Base-by-base conservation (phyloP, 2,888 invertebrate genomes). In the Lathronympha strigana region DNA sequence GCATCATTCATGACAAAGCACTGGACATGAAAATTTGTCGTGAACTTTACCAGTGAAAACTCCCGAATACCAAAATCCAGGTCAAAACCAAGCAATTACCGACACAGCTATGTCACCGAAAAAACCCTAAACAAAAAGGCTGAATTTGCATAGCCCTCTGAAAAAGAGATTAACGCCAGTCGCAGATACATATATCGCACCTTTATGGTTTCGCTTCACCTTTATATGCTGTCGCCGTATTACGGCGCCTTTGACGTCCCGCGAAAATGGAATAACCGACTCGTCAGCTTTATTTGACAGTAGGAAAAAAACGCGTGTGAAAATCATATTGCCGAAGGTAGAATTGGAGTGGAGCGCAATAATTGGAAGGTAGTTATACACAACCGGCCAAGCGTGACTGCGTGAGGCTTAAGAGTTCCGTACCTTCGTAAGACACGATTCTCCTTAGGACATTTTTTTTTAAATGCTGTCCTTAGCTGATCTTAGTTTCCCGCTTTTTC, bases 141-240 rank as follows among this genome's bases (percentile, higher is more conserved):
- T 19, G 23, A 57, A 57, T 57, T 45, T 57, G 21, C 57, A 57
- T 57, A 57, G 43, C 57, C 28, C 33, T 38, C 19, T 13, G 57
- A 21, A 57, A 57, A 57, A 45, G 40, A 55, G 43, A 55, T 55
- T 55, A 43, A 55, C 55, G 40, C 43, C 31, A 57, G n/a, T 23
- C 9, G 4, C 51, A 33, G 53, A 25, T 47, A 25, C 47, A 23
- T 45, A 31, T 57, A 57, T 43, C 57, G 28, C 31, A 45, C 31
- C 43, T 57, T 45, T 6, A 54, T 54, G 38, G 25, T 17, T 25
- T 11, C 31, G 19, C 28, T n/a, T n/a, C n/a, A n/a, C n/a, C n/a
- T n/a, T n/a, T n/a, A n/a, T n/a, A n/a, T n/a, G n/a, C n/a, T n/a
- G n/a, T n/a, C n/a, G 3, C 33, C 15, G 54, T 15, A 23, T 40